These are phyloP conservation scores for Equus przewalskii DNA, from an alignment of 2,113 vertebrate species.

Conservation along the genomic window DNA sequence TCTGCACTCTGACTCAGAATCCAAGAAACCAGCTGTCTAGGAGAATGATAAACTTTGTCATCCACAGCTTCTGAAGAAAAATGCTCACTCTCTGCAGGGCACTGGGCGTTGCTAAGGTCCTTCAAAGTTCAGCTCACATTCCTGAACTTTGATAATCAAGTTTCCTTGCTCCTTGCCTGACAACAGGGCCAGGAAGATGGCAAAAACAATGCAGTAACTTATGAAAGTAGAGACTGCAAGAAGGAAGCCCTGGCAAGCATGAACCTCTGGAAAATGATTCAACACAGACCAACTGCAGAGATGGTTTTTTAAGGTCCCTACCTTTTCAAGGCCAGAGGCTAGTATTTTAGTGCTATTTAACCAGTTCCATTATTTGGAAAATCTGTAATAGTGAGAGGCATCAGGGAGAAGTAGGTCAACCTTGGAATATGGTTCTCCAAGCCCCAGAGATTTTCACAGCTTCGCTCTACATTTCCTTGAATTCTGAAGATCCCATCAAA, in stretches of 20 bases:
- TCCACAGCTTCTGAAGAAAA: neutral
- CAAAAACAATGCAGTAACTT: neutral
- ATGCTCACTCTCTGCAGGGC: neutral
- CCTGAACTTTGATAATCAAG: neutral
- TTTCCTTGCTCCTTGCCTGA: neutral
- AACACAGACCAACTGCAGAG: neutral
- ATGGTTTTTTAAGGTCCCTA: neutral
- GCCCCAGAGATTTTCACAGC: neutral
- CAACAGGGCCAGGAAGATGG: neutral
- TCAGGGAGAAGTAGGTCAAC: neutral
- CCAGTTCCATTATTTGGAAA: neutral
- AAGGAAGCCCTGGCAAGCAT: neutral
- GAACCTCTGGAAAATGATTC: neutral
- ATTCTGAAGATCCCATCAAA: neutral
- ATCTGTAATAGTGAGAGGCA: neutral
- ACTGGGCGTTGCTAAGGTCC: neutral
- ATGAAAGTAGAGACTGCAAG: neutral
- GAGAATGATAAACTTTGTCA: neutral
- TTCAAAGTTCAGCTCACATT: neutral
- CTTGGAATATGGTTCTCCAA: neutral
- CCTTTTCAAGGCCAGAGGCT: neutral
- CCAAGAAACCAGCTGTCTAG: neutral
- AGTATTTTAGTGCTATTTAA: neutral
- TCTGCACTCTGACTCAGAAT: neutral
- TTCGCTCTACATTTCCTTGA: neutral